Conservation (phyloP, 2,113 vertebrate species). For the Cygnus atratus region DNA sequence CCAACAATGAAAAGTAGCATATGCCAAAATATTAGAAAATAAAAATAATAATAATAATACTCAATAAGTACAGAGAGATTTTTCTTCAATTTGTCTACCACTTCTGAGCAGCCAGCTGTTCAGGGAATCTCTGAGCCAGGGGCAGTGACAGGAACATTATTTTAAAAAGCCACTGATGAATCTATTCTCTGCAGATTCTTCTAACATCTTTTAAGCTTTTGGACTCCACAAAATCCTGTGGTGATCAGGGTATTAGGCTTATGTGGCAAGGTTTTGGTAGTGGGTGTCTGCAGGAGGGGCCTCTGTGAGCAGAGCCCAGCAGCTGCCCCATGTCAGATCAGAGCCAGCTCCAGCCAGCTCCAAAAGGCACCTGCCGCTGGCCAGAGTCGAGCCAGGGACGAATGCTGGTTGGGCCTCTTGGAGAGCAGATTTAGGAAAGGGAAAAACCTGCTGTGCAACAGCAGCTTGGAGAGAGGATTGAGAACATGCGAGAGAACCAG, state of each 20-base stretch:
- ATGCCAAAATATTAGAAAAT: not conserved
- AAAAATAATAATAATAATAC: not conserved
- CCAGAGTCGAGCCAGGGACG: too few relatives aligned
- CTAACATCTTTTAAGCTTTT: not conserved
- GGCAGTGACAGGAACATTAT: not conserved
- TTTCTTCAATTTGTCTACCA: not conserved
- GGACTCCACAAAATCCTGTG: not conserved
- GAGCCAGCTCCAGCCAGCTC: too few relatives aligned
- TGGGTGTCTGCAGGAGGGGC: too few relatives aligned
- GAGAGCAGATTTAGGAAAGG: too few relatives aligned
- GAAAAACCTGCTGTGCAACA: too few relatives aligned
- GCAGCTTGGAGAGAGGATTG: too few relatives aligned
- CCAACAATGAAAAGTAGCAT: not conserved
- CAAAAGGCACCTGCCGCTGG: too few relatives aligned
- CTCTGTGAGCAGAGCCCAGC: too few relatives aligned
- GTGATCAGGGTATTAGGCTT: not conserved
- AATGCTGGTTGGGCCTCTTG: too few relatives aligned
- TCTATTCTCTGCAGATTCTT: not conserved
- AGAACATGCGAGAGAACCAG: too few relatives aligned
- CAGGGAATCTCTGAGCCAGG: not conserved
- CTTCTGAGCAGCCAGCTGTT: not conserved
- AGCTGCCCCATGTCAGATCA: too few relatives aligned
- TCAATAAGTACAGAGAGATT: not conserved
- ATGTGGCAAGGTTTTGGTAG: not conserved
- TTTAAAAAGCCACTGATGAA: not conserved